Evolutionary conservation across 2,888 invertebrate species (phyloP), one percentile per base, ranked within the genome.

Genomic region (Amphipyra berbera): DNA sequence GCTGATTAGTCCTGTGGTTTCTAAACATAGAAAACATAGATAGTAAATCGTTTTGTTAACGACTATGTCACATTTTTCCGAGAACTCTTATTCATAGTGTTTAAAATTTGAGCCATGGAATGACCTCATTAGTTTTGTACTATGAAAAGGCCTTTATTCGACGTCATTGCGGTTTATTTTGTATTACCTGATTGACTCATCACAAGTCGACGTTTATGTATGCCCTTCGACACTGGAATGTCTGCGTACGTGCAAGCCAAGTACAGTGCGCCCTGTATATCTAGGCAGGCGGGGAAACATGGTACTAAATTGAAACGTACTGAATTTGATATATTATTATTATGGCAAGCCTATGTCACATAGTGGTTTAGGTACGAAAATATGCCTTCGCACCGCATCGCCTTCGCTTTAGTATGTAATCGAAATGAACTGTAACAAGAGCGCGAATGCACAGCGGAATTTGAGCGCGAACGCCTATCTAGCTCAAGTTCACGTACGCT

Each of bases 151-250:
- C 12, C 33, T 59, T 54, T 59, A 52, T 46, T 48, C 54, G n/a
- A 37, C 8, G 1, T 35, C 12, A 30, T 52, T 69, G 75, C 27
- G 71, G 76, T 75, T 61, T 52, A 50, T 57, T 49, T 7, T 30
- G 15, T 57, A 40, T 48, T 53, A 57, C 42, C 40, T 57, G 53
- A 74, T 57, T 70, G 74, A 74, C 56, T 71, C 75, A 71, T 54
- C 53, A 38, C 12, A 21, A 12, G n/a, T 41, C 14, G 6, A 47
- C 30, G 38, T 64, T 47, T 48, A 37, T 52, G 42, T 21, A 56
- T 65, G 15, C 41, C 33, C 48, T 67, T 46, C 41, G 21, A 21
- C 37, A 33, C 10, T 7, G 72, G 66, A 58, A 68, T 72, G 47
- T 65, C 35, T 52, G 21, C 14, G 70, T 47, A 42, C 41, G 49